Base-by-base conservation (phyloP, 2,888 invertebrate species). In the Idaea biselata region DNA sequence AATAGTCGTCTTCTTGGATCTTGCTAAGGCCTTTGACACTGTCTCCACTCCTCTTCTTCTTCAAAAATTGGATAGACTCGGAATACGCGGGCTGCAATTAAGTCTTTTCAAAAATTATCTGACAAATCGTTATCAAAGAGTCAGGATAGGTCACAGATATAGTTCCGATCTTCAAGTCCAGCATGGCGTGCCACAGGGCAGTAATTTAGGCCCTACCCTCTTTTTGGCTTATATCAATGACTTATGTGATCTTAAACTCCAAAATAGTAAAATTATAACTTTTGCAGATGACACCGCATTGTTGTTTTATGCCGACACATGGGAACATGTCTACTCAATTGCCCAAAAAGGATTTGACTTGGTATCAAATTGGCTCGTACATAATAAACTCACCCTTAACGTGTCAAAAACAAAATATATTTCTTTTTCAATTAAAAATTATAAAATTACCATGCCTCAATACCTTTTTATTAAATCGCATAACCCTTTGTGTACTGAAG, bases 11-110 rank as follows among this genome's bases (percentile, higher is more conserved):
- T 64, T 64, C 14, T 18, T 64, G 1, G 64, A 62, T 33, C 61
- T 64, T 7, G 57, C 61, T 11, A 61, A 63, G 33, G 59, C 57
- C 55, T 61, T 61, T 57, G 61, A 58, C 25, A 61, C 61, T 18
- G 58, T 58, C 8, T 61, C 61, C 1, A 31, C 54, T 4, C 61
- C 61, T 1, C 16, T 25, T 14, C 58, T 61, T 16, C 58, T 61
- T 6, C 4, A 3, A 1, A 61, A 61, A 54, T 11, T 58, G 18
- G 61, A 61, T 11, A 31, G 6, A 4, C 5, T 58, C 0, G 58
- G 58, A 1, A 58, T 61, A 18, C 56, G 61, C n/a, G 58, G 54
- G 0, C 6, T 44, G 1, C 32, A 31, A 4, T 11, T 16, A 5
- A 6, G n/a, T 6, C 6, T 61, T 3, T 53, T 61, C 25, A n/a